These are phyloP conservation scores for Myotis yumanensis DNA, from an alignment of 2,113 vertebrate species.

Conservation along the genomic window DNA sequence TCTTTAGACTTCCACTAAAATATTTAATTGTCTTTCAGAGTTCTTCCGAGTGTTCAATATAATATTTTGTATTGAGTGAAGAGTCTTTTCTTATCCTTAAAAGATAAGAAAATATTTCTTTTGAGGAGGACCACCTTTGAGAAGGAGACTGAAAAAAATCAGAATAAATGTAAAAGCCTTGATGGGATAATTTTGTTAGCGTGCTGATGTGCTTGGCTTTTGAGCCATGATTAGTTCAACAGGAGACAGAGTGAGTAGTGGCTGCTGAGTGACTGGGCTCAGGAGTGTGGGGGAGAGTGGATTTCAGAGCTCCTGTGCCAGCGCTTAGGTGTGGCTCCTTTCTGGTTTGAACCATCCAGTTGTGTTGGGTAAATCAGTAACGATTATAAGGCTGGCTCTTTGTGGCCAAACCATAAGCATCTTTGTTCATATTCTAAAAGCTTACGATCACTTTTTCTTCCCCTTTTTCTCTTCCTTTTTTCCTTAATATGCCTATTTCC, in stretches of 20 bases:
- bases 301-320: neutral
- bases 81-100: constrained; percentile 19
- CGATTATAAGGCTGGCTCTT: neutral
- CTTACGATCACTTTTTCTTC: neutral
- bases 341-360: neutral
- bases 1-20: neutral
- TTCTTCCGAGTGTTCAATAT: neutral
- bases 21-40: constrained; percentile 22
- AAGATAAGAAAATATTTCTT: constrained; percentile 30
- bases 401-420: neutral
- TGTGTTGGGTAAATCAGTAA: neutral
- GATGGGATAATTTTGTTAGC: neutral
- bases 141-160: constrained; percentile 33
- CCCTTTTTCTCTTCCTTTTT: neutral
- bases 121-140: neutral
- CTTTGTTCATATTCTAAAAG: neutral
- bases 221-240: neutral
- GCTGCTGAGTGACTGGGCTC: neutral
- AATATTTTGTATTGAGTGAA: neutral
- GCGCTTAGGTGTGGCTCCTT: neutral
- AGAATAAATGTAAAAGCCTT: neutral
- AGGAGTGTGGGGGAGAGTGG: neutral
- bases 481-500: neutral
- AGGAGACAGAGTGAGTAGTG: neutral
- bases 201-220: neutral